Conservation (phyloP, 2,113 vertebrate species). For the Nesogale talazaci region DNA sequence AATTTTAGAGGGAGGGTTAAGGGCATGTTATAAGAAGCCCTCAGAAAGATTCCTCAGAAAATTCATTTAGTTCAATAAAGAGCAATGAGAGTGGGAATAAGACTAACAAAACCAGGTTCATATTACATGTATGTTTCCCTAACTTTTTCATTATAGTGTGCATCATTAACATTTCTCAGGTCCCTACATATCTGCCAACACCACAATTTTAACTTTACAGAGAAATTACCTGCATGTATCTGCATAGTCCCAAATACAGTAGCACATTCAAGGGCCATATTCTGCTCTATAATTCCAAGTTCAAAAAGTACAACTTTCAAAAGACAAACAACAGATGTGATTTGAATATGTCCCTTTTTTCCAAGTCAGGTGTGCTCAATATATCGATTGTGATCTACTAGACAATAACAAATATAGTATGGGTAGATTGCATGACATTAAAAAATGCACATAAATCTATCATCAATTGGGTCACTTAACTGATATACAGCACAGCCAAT, state of each 20-base stretch:
- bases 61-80: neutral
- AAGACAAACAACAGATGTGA: neutral
- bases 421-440: too few species aligned
- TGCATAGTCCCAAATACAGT: neutral
- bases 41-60: neutral
- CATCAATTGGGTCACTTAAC: too few species aligned
- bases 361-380: too few species aligned
- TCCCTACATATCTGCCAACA: neutral
- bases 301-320: slow-evolving; percentile 3
- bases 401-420: too few species aligned
- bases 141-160: neutral
- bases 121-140: neutral
- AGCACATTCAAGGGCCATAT: neutral
- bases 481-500: too few species aligned
- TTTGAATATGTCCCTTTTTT: neutral
- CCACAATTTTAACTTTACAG: slow-evolving; percentile 3
- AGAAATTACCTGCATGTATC: neutral
- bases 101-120: neutral
- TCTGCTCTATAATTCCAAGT: slow-evolving; percentile 19
- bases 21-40: neutral
- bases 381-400: too few species aligned
- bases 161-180: neutral
- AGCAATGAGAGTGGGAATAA: neutral
- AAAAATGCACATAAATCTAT: too few species aligned
- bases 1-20: neutral